Conservation (phyloP, 2,888 invertebrate species). For the Malthinus seriepunctatus region DNA sequence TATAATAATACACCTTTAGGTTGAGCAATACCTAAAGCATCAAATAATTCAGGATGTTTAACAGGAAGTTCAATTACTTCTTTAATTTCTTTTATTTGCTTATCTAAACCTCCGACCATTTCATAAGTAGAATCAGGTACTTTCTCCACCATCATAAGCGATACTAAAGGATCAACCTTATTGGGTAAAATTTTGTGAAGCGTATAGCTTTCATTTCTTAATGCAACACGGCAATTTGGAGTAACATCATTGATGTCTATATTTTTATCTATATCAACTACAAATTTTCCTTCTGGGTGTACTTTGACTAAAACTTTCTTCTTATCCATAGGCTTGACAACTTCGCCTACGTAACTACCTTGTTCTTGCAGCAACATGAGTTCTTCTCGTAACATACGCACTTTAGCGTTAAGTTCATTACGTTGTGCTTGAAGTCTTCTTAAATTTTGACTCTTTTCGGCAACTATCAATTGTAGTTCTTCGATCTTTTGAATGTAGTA, state of each 20-base stretch:
- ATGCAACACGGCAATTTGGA: constrained; percentile 95
- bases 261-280: constrained; percentile 98
- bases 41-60: constrained; percentile 99
- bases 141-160: constrained; percentile 99
- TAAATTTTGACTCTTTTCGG: constrained; percentile 97
- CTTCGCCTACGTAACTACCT: constrained; percentile 99
- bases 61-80: constrained; percentile 99
- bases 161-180: constrained; percentile 98
- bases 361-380: constrained; percentile 95
- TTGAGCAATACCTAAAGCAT: constrained; percentile 93
- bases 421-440: constrained; percentile 96
- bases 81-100: constrained; percentile 99
- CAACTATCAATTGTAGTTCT: constrained; percentile 91
- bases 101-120: constrained; percentile 99
- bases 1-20: constrained; percentile 97
- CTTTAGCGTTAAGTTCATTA: constrained; percentile 99
- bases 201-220: constrained; percentile 98
- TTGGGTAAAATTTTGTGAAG: constrained; percentile 98
- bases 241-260: constrained; percentile 98
- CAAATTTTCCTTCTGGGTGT: constrained; percentile 99
- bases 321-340: constrained; percentile 99
- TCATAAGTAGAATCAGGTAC: constrained; percentile 99
- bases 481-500: constrained; percentile 99
- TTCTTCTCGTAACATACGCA: constrained; percentile 96
- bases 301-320: constrained; percentile 99